Percentiles rank a stretch among this genome's conserved stretches.
phyloP scores from a whole-genome alignment of 2,888 invertebrate genomes.

The Troides aeacus region DNA sequence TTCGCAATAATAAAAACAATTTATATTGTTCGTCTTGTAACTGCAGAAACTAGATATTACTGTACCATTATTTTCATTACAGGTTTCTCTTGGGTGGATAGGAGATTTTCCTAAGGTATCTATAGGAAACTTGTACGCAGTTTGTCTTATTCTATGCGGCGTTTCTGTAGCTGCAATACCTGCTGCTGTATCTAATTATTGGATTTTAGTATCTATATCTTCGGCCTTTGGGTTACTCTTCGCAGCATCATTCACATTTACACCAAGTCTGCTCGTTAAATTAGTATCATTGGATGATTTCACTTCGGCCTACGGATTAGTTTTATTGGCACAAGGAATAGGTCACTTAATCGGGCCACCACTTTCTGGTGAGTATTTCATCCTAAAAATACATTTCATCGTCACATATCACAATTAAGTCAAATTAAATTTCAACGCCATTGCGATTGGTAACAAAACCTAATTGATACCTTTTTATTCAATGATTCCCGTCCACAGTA shows the following conservation, averaged over 20 bases:
- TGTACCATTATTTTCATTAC: conserved; percentile 32
- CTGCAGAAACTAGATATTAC: too few relatives aligned
- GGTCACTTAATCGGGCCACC: conserved; percentile 96
- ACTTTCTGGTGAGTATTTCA: conserved; percentile 84
- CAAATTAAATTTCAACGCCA: too few relatives aligned
- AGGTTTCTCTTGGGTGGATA: conserved; percentile 91
- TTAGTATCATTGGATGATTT: conserved; percentile 94
- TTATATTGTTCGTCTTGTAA: too few relatives aligned
- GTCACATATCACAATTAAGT: too few relatives aligned
- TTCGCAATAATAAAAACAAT: too few relatives aligned
- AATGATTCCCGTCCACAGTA: too few relatives aligned
- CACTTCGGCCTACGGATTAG: conserved; percentile 94
- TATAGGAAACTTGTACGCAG: conserved; percentile 89
- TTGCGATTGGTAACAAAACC: too few relatives aligned
- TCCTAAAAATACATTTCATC: too few relatives aligned
- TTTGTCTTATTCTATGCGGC: conserved; percentile 86
- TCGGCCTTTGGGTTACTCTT: conserved; percentile 93
- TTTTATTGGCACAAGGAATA: conserved; percentile 93
- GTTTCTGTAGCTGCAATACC: conserved; percentile 82
- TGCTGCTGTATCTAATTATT: conserved; percentile 70
- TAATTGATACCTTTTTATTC: too few relatives aligned
- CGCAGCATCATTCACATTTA: conserved; percentile 94
- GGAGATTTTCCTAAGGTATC: conserved; percentile 93
- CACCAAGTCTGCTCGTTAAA: conserved; percentile 93
- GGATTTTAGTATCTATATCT: conserved; percentile 71